Evolutionary conservation across 2,113 vertebrate species (phyloP).

Genomic region (Tachysurus fulvidraco): DNA sequence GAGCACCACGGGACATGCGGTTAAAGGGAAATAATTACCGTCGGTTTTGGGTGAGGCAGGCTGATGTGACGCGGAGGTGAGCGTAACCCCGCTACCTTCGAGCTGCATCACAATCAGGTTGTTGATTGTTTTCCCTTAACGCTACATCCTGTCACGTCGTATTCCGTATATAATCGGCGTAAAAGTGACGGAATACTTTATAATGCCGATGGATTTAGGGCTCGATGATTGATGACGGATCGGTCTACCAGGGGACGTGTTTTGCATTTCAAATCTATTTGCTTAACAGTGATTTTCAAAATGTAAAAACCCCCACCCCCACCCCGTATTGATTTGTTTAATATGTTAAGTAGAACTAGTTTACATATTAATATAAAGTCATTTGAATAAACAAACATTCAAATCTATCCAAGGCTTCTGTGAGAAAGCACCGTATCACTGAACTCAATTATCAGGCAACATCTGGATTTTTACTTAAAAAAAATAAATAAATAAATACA

Average conservation of each 20-base stretch:
- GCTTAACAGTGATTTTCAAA: neutral
- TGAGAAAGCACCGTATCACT: neutral
- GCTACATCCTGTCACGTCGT: neutral
- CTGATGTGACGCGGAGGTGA: neutral
- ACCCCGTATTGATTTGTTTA: neutral
- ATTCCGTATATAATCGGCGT: neutral
- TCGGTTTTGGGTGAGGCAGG: neutral
- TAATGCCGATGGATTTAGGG: neutral
- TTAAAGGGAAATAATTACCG: neutral
- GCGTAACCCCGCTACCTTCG: neutral
- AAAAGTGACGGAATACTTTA: neutral
- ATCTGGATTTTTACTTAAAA: neutral
- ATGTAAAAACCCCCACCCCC: neutral
- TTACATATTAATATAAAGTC: neutral
- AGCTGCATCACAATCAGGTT: neutral
- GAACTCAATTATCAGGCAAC: slow-evolving; percentile 9
- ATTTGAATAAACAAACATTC: slow-evolving; percentile 11
- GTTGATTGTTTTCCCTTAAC: neutral
- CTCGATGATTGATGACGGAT: neutral
- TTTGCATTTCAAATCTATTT: neutral
- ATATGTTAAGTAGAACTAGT: neutral
- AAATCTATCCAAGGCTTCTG: neutral
- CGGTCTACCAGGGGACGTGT: neutral
- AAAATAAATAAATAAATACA: neutral
- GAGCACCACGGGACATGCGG: neutral